A percentile compares a stretch with the other conserved stretches of the same genome.
Evolutionary conservation across 1,140 invertebrate genomes (phyloP).

Genomic region (Pseudomyrmex cubaensis): DNA sequence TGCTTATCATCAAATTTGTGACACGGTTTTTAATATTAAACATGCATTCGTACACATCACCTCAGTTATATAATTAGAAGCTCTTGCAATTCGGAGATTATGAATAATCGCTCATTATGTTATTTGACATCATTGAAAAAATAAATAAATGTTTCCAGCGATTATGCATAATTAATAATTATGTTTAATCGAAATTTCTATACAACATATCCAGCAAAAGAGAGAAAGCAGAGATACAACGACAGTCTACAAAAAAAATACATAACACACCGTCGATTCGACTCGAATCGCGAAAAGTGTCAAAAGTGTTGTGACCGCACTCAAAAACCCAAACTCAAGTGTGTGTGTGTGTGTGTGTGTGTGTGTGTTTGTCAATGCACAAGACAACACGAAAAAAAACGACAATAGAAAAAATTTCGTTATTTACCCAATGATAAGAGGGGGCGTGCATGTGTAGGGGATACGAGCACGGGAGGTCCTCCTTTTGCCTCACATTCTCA

Average conservation of each 20-base stretch:
- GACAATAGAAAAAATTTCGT: conserved; percentile 76
- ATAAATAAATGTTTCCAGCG: not conserved
- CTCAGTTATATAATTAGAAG: not conserved
- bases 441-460: conserved; percentile 91
- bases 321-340: conserved; percentile 47
- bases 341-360: conserved; percentile 6
- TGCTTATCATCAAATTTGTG: not conserved
- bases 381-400: conserved; percentile 65
- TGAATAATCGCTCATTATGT: conserved; percentile 13
- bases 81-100: conserved; percentile 2
- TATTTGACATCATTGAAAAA: not conserved
- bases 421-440: conserved; percentile 90
- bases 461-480: conserved; percentile 94
- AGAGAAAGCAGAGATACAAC: conserved; percentile 24
- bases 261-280: conserved; percentile 12
- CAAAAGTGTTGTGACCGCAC: not conserved
- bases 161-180: not conserved
- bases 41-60: conserved; percentile 34
- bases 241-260: conserved; percentile 23
- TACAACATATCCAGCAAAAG: not conserved
- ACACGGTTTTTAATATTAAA: not conserved
- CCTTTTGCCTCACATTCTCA: conserved; percentile 94
- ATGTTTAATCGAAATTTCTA: not conserved
- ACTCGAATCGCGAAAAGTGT: not conserved
- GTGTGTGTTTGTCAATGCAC: not conserved